Percentiles rank a stretch among this genome's conserved stretches.
Evolutionary conservation across 2,797 vertebrate species (phyloP).

Genomic region (Chelidonichthys spinosus): DNA sequence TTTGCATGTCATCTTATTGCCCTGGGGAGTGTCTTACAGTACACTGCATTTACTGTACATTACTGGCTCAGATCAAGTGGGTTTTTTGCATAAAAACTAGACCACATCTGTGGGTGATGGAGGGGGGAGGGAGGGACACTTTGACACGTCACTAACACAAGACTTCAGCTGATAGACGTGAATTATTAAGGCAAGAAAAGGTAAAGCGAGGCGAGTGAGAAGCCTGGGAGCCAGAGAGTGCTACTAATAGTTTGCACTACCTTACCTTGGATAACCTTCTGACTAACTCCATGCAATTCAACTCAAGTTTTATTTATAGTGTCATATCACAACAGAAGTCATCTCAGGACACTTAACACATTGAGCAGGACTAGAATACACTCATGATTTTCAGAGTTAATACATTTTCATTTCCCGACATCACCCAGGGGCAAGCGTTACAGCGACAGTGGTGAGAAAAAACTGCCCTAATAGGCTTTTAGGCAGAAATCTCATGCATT

Average conservation of each 20-base stretch:
- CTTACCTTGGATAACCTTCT: constrained; percentile 9
- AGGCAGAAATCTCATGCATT: no score
- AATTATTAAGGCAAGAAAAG: constrained; percentile 38
- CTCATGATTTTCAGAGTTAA: no score
- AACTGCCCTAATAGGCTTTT: no score
- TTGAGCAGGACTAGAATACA: no score
- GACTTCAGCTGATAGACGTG: constrained; percentile 20
- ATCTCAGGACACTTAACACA: no score
- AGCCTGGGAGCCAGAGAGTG: constrained; percentile 18
- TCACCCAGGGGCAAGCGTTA: no score
- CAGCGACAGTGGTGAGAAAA: no score
- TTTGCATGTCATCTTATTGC: constrained; percentile 49
- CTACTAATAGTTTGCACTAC: neutral
- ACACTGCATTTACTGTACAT: constrained; percentile 64
- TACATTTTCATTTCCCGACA: no score
- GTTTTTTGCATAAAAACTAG: constrained; percentile 48
- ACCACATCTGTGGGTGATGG: constrained; percentile 3
- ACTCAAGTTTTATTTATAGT: no score
- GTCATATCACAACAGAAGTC: no score
- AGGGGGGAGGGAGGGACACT: neutral
- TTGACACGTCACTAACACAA: constrained; percentile 22
- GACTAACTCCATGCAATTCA: neutral
- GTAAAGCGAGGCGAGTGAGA: constrained; percentile 9
- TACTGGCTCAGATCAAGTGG: constrained; percentile 26
- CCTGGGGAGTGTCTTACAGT: constrained; percentile 35